phyloP scores from a whole-genome alignment of 2,888 invertebrate genomes.

The Epistrophella euchroma region DNA sequence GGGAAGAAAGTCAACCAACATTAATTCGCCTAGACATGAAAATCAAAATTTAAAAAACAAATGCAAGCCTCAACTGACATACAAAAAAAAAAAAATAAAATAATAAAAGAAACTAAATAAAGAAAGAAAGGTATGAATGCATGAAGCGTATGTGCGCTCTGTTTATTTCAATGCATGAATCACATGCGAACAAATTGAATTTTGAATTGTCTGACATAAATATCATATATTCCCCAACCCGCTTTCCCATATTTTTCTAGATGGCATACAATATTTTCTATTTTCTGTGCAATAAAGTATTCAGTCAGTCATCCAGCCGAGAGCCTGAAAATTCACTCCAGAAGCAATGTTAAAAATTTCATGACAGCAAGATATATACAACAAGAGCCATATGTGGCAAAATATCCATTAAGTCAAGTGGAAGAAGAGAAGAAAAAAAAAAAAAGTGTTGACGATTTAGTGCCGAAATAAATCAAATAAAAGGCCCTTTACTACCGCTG shows the following conservation, averaged over 20 bases:
- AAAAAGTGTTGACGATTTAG: constrained; percentile 33
- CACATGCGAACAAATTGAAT: constrained; percentile 43
- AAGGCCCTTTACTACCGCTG: neutral
- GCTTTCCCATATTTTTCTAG: constrained; percentile 22
- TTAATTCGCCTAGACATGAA: neutral
- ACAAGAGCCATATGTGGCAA: constrained; percentile 36
- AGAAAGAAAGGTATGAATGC: constrained; percentile 61
- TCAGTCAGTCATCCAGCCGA: constrained; percentile 6
- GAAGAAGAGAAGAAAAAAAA: neutral
- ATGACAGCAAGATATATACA: neutral
- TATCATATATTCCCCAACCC: constrained; percentile 4
- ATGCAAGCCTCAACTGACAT: neutral
- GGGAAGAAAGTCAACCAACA: neutral
- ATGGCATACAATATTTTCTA: constrained; percentile 38
- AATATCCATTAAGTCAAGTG: constrained; percentile 43
- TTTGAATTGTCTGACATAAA: constrained; percentile 38
- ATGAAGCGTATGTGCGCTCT: constrained; percentile 24
- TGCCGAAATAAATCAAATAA: constrained; percentile 24
- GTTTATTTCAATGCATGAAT: constrained; percentile 22
- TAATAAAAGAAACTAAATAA: neutral
- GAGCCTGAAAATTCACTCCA: neutral
- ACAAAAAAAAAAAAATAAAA: neutral
- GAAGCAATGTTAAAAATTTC: constrained; percentile 18
- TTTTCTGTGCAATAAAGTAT: constrained; percentile 21
- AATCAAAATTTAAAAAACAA: neutral